Percentiles rank a stretch among this genome's conserved stretches.
Conservation (phyloP, 2,113 vertebrate species). For the Vombatus ursinus region DNA sequence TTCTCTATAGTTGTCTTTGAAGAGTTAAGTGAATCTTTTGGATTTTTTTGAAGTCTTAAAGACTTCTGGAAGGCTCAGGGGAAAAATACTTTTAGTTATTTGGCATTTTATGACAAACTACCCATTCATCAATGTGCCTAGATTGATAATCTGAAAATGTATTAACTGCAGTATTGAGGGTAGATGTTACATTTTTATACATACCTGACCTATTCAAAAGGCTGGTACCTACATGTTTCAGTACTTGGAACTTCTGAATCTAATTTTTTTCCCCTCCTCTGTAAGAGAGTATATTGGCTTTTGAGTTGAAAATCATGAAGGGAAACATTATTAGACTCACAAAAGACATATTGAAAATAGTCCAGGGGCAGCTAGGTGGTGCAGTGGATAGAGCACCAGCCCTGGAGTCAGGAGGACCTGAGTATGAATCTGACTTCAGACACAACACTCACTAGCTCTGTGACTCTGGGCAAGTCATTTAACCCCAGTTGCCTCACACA, state of each 20-base stretch:
- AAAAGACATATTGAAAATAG: not conserved
- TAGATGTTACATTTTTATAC: not conserved
- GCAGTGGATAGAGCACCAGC: too few species aligned
- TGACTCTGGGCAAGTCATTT: too few species aligned
- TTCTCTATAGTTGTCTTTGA: conserved; percentile 38
- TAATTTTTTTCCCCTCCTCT: conserved; percentile 8
- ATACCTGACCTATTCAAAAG: not conserved
- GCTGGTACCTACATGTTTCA: conserved; percentile 10
- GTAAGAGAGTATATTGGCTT: not conserved
- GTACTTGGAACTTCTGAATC: not conserved
- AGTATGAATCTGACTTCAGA: too few species aligned
- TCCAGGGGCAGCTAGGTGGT: too few species aligned
- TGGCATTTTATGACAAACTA: conserved; percentile 23
- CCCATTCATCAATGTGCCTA: not conserved
- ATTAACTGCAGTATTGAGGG: not conserved
- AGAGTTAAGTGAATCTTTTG: conserved; percentile 37
- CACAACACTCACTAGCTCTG: too few species aligned
- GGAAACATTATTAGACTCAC: conserved; percentile 13
- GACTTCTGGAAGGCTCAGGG: not conserved
- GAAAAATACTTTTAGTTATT: conserved; percentile 23
- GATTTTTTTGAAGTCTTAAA: conserved; percentile 23
- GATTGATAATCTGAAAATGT: conserved; percentile 30
- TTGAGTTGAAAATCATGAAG: not conserved
- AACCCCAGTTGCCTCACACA: too few species aligned
- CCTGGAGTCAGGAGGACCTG: too few species aligned